Evolutionary conservation across 2,888 invertebrate species (phyloP).

Genomic region (Drosophila differens): DNA sequence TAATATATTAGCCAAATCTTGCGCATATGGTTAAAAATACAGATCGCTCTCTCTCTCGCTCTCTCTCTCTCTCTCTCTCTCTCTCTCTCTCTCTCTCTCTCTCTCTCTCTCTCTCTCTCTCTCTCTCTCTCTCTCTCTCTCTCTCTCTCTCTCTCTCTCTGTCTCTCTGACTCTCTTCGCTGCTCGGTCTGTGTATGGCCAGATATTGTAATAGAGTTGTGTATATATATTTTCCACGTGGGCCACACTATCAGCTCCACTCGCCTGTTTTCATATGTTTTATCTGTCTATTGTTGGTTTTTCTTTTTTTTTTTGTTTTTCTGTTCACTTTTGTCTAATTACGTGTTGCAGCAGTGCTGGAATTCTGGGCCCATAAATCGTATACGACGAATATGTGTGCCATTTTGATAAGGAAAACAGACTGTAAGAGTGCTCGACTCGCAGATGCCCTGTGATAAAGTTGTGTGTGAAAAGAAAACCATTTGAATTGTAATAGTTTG

Average conservation of each 20-base stretch:
- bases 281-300: constrained; percentile 20
- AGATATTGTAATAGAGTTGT: background rate
- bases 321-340: constrained; percentile 52
- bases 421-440: background rate
- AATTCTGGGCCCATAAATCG: constrained; percentile 52
- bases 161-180: background rate
- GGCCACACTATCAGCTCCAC: constrained; percentile 29
- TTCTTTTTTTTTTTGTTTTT: background rate
- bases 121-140: no score
- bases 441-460: constrained; percentile 1
- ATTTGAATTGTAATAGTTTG: background rate
- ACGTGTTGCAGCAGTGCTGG: constrained; percentile 27
- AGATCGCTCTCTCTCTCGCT: background rate
- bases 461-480: no score
- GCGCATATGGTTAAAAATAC: constrained; percentile 49
- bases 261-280: background rate
- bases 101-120: background rate
- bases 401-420: constrained; percentile 65
- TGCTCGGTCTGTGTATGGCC: background rate
- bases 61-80: background rate
- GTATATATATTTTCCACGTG: constrained; percentile 31
- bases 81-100: background rate
- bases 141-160: background rate
- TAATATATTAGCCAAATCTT: constrained; percentile 31
- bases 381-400: constrained; percentile 57